These are phyloP conservation scores for Prenolepis imparis DNA, from an alignment of 2,888 invertebrate genomes.

Conservation along the genomic window DNA sequence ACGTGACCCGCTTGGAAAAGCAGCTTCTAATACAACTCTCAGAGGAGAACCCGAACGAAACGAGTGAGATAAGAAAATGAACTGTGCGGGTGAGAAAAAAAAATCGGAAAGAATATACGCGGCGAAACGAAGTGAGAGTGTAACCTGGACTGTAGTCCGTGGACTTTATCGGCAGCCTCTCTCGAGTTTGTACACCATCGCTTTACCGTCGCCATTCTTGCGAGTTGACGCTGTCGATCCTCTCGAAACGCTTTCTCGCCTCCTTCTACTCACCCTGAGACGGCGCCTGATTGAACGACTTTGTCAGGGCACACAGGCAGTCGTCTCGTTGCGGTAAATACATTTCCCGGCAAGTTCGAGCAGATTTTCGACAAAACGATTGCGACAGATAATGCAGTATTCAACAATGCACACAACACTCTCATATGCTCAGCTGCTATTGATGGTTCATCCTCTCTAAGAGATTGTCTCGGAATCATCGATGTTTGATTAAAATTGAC, in stretches of 20 bases:
- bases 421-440: slow-evolving; percentile 1
- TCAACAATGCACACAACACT: slow-evolving; percentile 1
- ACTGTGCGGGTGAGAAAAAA: slow-evolving; percentile 16
- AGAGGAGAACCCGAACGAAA: slow-evolving; percentile 38
- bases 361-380: slow-evolving; percentile 54
- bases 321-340: slow-evolving; percentile 57
- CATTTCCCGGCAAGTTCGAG: slow-evolving; percentile 65
- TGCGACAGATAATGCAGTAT: slow-evolving; percentile 25
- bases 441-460: slow-evolving; percentile 1
- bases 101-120: slow-evolving; percentile 39
- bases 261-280: slow-evolving; percentile 47
- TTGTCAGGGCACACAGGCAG: slow-evolving; percentile 39
- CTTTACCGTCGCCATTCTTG: slow-evolving; percentile 58
- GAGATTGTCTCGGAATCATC: neutral
- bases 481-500: neutral
- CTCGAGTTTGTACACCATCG: slow-evolving; percentile 68
- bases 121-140: slow-evolving; percentile 48
- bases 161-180: slow-evolving; percentile 65
- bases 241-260: slow-evolving; percentile 56
- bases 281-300: slow-evolving; percentile 55
- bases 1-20: slow-evolving; percentile 71
- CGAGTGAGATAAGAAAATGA: slow-evolving; percentile 33
- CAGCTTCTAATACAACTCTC: slow-evolving; percentile 21
- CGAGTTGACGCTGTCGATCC: slow-evolving; percentile 69
- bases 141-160: slow-evolving; percentile 49